A percentile compares a stretch with the other conserved stretches of the same genome.
Conservation (phyloP, 2,888 invertebrate genomes). For the Amphimallon solstitiale region DNA sequence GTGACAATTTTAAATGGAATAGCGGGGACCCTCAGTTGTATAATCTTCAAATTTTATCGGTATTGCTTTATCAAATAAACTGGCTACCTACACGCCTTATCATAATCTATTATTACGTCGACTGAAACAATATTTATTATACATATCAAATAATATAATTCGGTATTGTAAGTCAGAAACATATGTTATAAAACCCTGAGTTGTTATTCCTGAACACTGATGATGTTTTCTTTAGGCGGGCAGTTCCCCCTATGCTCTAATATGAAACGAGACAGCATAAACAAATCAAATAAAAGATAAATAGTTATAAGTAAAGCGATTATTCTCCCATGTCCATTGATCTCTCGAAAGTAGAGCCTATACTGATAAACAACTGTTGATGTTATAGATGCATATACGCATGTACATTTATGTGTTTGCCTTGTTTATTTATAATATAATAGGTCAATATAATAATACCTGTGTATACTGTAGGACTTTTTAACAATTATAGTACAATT, state of each 20-base stretch:
- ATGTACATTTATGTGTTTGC: neutral
- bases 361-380: slow-evolving; percentile 9
- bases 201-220: slow-evolving; percentile 25
- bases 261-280: slow-evolving; percentile 14
- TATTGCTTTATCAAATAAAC: slow-evolving; percentile 34
- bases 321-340: neutral
- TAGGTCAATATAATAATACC: neutral
- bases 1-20: slow-evolving; percentile 19
- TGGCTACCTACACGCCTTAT: slow-evolving; percentile 36
- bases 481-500: neutral
- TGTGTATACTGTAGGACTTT: too few relatives aligned
- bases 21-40: neutral
- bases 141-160: slow-evolving; percentile 38
- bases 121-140: slow-evolving; percentile 40
- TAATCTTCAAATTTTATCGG: slow-evolving; percentile 31
- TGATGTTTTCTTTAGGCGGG: slow-evolving; percentile 18
- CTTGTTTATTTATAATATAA: too few relatives aligned
- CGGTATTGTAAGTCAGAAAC: slow-evolving; percentile 18
- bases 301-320: slow-evolving; percentile 12
- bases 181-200: slow-evolving; percentile 17
- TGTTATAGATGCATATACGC: too few relatives aligned
- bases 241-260: slow-evolving; percentile 3
- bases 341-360: neutral
- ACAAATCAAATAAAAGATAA: slow-evolving; percentile 18
- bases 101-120: slow-evolving; percentile 36